These are phyloP conservation scores for Limosa lapponica DNA, from an alignment of 2,797 vertebrate genomes.

Conservation along the genomic window DNA sequence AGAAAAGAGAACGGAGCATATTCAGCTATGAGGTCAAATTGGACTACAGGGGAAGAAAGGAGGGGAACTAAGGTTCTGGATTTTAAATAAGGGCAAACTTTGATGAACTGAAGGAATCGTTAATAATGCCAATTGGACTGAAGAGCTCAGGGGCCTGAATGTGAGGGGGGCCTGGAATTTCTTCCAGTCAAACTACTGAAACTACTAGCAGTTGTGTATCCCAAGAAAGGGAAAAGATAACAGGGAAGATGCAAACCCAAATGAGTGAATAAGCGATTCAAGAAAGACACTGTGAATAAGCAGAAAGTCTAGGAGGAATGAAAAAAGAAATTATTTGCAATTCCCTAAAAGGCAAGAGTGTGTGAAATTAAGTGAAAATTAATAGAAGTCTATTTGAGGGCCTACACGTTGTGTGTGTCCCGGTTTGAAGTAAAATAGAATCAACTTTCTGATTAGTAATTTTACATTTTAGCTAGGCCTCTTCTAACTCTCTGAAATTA, in stretches of 20 bases:
- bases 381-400: not conserved
- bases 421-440: no score
- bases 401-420: not conserved
- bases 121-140: not conserved
- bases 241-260: not conserved
- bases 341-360: not conserved
- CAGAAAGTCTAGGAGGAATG: not conserved
- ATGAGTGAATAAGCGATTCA: not conserved
- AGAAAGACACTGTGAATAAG: not conserved
- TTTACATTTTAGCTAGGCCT: no score
- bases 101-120: not conserved
- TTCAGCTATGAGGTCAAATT: constrained; percentile 23
- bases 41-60: not conserved
- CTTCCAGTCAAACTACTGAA: not conserved
- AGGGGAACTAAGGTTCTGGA: not conserved
- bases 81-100: not conserved
- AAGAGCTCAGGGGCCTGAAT: not conserved
- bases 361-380: not conserved
- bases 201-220: not conserved
- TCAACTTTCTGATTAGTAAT: no score
- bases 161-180: not conserved
- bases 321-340: not conserved
- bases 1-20: not conserved
- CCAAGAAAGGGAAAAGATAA: not conserved
- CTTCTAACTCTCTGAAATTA: no score